Base-by-base conservation (phyloP, 1,140 invertebrate genomes). In the Heliconius nattereri region DNA sequence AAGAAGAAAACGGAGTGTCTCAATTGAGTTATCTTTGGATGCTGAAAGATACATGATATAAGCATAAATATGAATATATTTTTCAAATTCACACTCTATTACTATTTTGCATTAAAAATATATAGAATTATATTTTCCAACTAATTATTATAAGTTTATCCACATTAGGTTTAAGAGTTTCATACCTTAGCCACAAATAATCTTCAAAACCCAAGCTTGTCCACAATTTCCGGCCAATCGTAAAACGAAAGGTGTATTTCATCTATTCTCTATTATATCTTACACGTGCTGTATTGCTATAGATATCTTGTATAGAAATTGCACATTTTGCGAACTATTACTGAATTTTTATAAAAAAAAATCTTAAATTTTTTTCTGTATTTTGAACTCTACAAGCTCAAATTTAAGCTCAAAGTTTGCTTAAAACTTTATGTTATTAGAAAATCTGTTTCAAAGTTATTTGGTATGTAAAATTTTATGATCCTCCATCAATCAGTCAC, bases 401-500 rank as follows among this genome's bases (percentile, higher is more conserved):
- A 16, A 26, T 11, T 66, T 66, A 26, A 26, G 13, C 1, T 66
- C 26, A 66, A 26, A 66, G 1, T 66, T 66, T 16, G 26, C 2
- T 66, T 26, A 29, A 26, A 26, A 9, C 23, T 66, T 26, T 26
- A 29, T 7, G 60, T 26, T 66, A 0, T 66, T 66, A 66, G 60
- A 66, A 66, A 29, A 66, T 66, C 29, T 66, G 60, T 16, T 66
- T 1, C 0, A 66, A 26, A 66, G 3, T 66, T 66, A 29, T 60
- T 60, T 35, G 20, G 60, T 66, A 66, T 66, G 60, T 66, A 66
- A 66, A 66, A 29, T 66, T 66, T 29, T 29, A 66, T 66, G 60
- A 66, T 66, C 60, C 60, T 66, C 60, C 60, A 66, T 66, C 60
- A 66, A 66, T 66, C 60, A 66, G 60, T 66, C 60, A 66, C 3